Base-by-base conservation (phyloP, 2,888 invertebrate species). In the Plutella xylostella region DNA sequence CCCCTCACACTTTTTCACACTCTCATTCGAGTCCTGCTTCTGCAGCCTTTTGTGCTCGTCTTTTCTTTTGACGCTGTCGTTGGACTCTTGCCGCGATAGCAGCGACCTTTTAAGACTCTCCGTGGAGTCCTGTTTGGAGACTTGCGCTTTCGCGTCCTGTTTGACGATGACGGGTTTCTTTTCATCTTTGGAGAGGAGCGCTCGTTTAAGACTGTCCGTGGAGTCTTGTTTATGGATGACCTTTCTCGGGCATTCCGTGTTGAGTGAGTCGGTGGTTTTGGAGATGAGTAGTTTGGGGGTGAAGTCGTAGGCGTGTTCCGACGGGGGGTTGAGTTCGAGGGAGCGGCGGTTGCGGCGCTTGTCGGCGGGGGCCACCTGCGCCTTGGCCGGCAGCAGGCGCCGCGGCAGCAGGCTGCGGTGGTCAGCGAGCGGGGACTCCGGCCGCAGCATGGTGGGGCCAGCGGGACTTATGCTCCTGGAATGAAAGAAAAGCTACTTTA, bases 371-470 rank as follows among this genome's bases (percentile, higher is more conserved):
- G 74, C 77, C 49, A 82, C 80, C 48, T 83, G 83, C 21, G 83
- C 80, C 57, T 82, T 82, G 56, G 61, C 75, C 33, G 83, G 80
- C 41, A 83, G 70, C 56, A 83, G 66, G 51, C 83, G 76, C 49
- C 83, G 72, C 45, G 82, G 75, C 50, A 82, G 72, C 48, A 83
- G 71, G 70, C 79, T 82, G 68, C 83, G 80, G 57, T 83, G 83
- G 61, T 83, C 83, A 77, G 83, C 80, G 68, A 83, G 82, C n/a
- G 83, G 82, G 43, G 83, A 83, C 60, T 83, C 83, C 54, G 83
- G 83, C 55, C 83, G 82, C 68, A 83, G 70, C 83, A 83, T 83
- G 57, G 57, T 69, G 65, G 68, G 66, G 73, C 76, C 73, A 71
- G 72, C 60, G 62, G 54, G 54, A 58, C 56, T 55, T 59, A 63